Base-by-base conservation (phyloP, 2,888 invertebrate genomes). In the Erebia epiphron region DNA sequence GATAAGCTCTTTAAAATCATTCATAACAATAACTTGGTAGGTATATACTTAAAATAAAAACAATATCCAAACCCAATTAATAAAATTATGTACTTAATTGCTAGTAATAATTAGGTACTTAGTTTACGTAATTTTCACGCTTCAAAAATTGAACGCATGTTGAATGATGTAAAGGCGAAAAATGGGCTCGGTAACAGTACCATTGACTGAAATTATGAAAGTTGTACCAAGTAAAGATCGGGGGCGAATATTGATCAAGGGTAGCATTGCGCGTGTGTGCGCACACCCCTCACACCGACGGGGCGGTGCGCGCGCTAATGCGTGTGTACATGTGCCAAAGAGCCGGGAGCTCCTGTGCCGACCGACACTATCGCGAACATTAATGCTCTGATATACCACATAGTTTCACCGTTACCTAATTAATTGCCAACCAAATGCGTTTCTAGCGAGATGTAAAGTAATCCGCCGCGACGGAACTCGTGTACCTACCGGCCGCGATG, bases 201-300 rank as follows among this genome's bases (percentile, higher is more conserved):
- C 82, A 86, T 86, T 86, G 81, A 86, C 73, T 80, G 75, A 79
- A 79, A 77, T 78, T 79, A 84, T 86, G 82, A 84, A 86, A 84
- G 81, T 88, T 86, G 83, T 85, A 88, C 80, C 82, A 82, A 82
- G 80, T 81, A 71, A 79, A 80, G 82, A 83, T 86, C 80, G 84
- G 84, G 82, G 82, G 83, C 83, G 86, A 88, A 87, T 92, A 92
- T 92, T 89, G 92, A 92, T 92, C 85, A 85, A 82, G 88, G 91
- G 88, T 84, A 76, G 85, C 71, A 72, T 72, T 78, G 86, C 82
- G 85, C 82, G 81, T 82, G 85, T 86, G 86, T 85, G 85, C 80
- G 80, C 78, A 77, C 78, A 81, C 78, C 82, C 81, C 80, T 78
- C 75, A 66, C 73, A 74, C 76, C 68, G 74, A 75, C 75, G 75